Conservation (phyloP, 2,797 vertebrate genomes). For the Margarornis squamiger region DNA sequence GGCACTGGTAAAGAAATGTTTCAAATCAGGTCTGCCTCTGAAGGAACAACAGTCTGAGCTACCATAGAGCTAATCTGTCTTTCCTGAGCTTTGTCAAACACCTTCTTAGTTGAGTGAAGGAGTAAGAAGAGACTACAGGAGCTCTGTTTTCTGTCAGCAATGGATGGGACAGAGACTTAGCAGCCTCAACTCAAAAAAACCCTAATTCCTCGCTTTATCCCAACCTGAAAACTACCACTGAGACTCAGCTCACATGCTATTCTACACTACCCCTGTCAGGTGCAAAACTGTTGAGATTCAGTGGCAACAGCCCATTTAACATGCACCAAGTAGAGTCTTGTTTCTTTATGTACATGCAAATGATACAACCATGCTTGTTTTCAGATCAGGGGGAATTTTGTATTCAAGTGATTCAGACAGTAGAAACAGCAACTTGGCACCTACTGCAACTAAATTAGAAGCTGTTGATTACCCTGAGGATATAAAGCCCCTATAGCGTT, state of each 20-base stretch:
- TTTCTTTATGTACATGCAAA: not conserved
- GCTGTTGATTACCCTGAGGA: not conserved
- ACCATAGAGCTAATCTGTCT: not conserved
- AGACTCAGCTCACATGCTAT: not conserved
- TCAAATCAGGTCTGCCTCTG: not conserved
- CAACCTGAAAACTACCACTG: not conserved
- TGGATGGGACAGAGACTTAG: not conserved
- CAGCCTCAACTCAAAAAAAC: not conserved
- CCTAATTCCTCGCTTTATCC: accelerated
- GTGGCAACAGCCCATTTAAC: not conserved
- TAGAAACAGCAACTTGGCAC: not conserved
- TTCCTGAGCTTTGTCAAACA: not conserved
- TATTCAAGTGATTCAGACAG: not conserved
- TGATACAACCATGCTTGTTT: not conserved
- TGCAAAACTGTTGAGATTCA: not conserved
- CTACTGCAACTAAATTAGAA: not conserved
- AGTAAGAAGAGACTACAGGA: not conserved
- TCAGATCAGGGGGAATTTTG: not conserved
- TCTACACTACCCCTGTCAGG: not conserved
- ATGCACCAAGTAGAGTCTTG: not conserved
- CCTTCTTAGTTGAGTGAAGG: not conserved
- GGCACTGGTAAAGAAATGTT: not conserved
- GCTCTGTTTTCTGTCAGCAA: not conserved
- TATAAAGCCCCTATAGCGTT: not conserved
- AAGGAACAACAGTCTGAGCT: not conserved